Evolutionary conservation across 2,113 vertebrate species (phyloP).

Genomic region (Motacilla alba): DNA sequence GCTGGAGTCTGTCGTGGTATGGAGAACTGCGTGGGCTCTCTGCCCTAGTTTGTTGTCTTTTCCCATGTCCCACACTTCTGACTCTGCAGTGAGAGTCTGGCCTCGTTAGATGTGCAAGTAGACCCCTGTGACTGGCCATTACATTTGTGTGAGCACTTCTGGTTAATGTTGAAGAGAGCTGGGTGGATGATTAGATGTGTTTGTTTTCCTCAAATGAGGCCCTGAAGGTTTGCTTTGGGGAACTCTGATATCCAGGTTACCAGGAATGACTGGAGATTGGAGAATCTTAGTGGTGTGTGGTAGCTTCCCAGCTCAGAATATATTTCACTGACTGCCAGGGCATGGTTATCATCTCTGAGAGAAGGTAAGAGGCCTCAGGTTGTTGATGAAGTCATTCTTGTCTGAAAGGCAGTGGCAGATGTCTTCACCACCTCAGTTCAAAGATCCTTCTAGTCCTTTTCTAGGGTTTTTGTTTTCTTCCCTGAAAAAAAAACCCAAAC

Average conservation of each 20-base stretch:
- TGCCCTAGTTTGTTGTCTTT: not conserved
- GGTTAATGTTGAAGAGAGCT: not conserved
- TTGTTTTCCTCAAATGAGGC: not conserved
- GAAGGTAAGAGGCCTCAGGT: not conserved
- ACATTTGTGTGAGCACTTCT: not conserved
- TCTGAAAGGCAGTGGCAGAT: not conserved
- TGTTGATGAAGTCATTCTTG: not conserved
- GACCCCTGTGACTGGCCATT: not conserved
- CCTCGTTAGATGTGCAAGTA: not conserved
- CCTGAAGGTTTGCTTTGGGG: not conserved
- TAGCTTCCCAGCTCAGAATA: not conserved
- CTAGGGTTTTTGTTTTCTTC: not conserved
- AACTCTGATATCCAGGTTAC: not conserved
- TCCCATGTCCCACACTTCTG: not conserved
- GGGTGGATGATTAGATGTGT: not conserved
- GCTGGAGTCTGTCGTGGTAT: conserved; percentile 93
- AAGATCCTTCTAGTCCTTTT: conserved; percentile 7
- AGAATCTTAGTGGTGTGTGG: not conserved
- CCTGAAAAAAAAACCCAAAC: not conserved
- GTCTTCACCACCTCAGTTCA: not conserved
- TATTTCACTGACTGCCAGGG: not conserved
- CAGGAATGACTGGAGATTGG: not conserved
- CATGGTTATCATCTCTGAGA: not conserved
- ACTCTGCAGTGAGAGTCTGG: not conserved
- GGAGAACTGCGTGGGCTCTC: conserved; percentile 13